Conservation (phyloP, 2,797 vertebrate genomes). For the Glossophaga mutica region DNA sequence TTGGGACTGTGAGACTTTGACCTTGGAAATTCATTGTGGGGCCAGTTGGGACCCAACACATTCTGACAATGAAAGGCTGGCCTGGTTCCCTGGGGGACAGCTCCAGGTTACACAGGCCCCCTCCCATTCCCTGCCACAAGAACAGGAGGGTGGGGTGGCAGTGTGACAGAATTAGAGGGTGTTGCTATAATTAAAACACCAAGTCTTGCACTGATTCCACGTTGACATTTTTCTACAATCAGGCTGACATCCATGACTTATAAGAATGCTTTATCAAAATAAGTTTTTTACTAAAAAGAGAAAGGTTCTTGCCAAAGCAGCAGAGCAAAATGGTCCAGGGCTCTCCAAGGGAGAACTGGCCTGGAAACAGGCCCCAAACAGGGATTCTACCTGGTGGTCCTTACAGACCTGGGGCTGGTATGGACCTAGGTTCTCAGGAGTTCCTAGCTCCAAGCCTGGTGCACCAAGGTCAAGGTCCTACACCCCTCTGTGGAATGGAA, state of each 20-base stretch:
- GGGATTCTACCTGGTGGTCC: neutral
- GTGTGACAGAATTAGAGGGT: conserved; percentile 39
- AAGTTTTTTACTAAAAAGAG: conserved; percentile 39
- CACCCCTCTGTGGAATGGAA: neutral
- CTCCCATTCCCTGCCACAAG: neutral
- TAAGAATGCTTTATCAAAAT: conserved; percentile 74
- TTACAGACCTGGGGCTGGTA: neutral
- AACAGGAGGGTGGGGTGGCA: conserved; percentile 62
- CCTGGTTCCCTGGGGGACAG: conserved; percentile 41
- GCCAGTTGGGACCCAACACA: neutral
- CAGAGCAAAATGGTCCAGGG: neutral
- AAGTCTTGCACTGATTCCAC: conserved; percentile 58
- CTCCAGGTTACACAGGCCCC: neutral
- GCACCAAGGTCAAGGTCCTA: neutral
- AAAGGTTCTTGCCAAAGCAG: conserved; percentile 12
- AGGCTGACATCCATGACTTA: conserved; percentile 63
- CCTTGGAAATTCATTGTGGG: neutral
- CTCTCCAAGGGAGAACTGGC: neutral
- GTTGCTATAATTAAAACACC: conserved; percentile 77
- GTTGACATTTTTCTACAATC: conserved; percentile 65
- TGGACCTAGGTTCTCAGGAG: neutral
- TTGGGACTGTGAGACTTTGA: neutral
- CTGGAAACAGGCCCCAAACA: neutral
- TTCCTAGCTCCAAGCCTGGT: neutral
- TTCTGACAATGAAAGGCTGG: neutral